phyloP scores from a whole-genome alignment of 2,888 invertebrate genomes.

The Frankliniella intonsa region DNA sequence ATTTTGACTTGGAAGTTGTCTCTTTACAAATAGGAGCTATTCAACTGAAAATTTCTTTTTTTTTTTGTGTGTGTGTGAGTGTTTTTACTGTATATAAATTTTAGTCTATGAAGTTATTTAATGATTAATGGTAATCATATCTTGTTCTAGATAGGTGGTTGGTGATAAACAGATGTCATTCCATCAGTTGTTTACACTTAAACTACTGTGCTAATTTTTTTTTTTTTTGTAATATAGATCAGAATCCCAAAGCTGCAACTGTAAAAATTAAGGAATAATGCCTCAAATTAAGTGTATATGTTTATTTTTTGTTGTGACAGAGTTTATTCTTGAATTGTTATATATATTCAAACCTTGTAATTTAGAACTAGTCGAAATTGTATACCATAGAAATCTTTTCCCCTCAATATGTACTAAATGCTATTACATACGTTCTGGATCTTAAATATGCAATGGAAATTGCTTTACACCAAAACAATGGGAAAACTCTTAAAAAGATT shows the following conservation, averaged over 20 bases:
- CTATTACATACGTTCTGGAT: too few species aligned
- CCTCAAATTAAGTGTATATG: not conserved
- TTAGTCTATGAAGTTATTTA: not conserved
- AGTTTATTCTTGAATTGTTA: slow-evolving; percentile 10
- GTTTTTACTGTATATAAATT: not conserved
- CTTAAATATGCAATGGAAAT: too few species aligned
- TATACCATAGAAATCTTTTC: not conserved
- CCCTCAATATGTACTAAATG: not conserved
- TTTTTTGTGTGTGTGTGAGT: not conserved
- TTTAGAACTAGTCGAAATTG: not conserved
- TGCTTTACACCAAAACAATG: not conserved
- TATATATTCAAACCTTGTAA: not conserved
- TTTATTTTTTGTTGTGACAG: not conserved
- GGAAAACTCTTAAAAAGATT: not conserved
- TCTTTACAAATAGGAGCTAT: too few species aligned
- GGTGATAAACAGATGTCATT: not conserved
- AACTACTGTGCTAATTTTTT: too few species aligned
- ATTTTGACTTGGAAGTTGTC: too few species aligned
- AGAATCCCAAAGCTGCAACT: not conserved
- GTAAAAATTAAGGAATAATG: not conserved
- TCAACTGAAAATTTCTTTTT: not conserved
- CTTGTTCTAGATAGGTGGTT: not conserved
- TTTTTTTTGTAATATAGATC: not conserved
- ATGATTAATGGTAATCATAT: not conserved
- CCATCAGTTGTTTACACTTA: not conserved